phyloP scores from a whole-genome alignment of 2,888 invertebrate genomes.

The Dasypogon diadema region DNA sequence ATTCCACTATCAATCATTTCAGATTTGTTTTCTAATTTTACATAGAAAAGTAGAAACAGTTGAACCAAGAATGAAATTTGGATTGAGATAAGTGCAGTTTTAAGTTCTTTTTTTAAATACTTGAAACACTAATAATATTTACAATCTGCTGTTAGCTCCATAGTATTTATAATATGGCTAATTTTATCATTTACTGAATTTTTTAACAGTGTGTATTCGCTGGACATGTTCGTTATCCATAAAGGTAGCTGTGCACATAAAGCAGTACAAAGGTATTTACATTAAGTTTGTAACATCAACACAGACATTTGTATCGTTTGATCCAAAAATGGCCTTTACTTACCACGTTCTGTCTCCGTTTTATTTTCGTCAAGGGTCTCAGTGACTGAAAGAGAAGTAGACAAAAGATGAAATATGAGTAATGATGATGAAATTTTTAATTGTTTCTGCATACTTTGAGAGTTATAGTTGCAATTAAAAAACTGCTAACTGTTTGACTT shows the following conservation, averaged over 20 bases:
- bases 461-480: background rate
- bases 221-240: no score
- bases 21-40: background rate
- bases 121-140: no score
- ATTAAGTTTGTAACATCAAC: background rate
- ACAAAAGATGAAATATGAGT: conserved; percentile 41
- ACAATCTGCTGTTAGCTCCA: background rate
- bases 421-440: conserved; percentile 35
- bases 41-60: no score
- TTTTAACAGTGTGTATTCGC: no score
- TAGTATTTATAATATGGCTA: no score
- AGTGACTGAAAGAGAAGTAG: conserved; percentile 46
- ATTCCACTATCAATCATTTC: background rate
- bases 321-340: conserved; percentile 29
- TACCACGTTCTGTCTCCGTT: conserved; percentile 45
- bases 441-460: background rate
- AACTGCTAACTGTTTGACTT: no score
- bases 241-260: no score
- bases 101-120: background rate
- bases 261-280: no score
- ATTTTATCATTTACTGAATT: no score
- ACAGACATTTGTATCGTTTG: conserved; percentile 7
- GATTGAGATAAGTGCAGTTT: background rate
- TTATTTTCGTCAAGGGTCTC: conserved; percentile 42
- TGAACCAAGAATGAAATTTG: no score